These are phyloP conservation scores for Dysdera silvatica DNA, from an alignment of 1,140 invertebrate genomes.

Conservation along the genomic window DNA sequence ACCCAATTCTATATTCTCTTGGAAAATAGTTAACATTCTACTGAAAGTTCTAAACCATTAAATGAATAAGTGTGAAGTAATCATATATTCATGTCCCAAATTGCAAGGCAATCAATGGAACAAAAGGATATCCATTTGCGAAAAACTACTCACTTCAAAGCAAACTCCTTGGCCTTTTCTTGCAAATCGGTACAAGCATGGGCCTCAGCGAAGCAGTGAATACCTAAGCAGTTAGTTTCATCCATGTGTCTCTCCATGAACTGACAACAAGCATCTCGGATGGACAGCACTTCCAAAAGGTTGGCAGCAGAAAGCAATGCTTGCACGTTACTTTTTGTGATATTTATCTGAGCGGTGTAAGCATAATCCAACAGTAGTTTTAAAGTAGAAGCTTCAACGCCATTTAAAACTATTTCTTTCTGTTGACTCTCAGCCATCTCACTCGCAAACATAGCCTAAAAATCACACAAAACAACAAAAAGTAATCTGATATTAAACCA, in stretches of 20 bases:
- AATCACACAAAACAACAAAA: too few species aligned
- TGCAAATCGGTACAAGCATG: conserved; percentile 49
- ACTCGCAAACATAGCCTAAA: conserved; percentile 48
- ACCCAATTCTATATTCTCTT: too few species aligned
- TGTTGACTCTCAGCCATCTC: conserved; percentile 47
- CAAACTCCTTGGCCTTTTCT: conserved; percentile 46
- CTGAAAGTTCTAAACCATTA: too few species aligned
- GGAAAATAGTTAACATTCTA: too few species aligned
- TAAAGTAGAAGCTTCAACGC: conserved; percentile 48
- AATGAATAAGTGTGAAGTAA: neutral
- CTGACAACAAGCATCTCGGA: conserved; percentile 50
- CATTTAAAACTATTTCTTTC: conserved; percentile 48
- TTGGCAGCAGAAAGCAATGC: conserved; percentile 53
- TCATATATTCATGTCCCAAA: neutral
- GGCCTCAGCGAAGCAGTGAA: conserved; percentile 53
- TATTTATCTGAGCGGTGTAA: conserved; percentile 50
- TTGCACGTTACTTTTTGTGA: conserved; percentile 52
- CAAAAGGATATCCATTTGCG: conserved; percentile 18
- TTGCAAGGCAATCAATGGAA: neutral
- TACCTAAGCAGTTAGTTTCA: conserved; percentile 51
- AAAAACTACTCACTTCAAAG: conserved; percentile 36
- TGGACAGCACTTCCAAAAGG: conserved; percentile 50
- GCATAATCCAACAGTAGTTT: conserved; percentile 51
- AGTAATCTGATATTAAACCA: too few species aligned
- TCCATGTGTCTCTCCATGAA: conserved; percentile 53